phyloP scores from a whole-genome alignment of 2,113 vertebrate species.

The Stigmatopora nigra region DNA sequence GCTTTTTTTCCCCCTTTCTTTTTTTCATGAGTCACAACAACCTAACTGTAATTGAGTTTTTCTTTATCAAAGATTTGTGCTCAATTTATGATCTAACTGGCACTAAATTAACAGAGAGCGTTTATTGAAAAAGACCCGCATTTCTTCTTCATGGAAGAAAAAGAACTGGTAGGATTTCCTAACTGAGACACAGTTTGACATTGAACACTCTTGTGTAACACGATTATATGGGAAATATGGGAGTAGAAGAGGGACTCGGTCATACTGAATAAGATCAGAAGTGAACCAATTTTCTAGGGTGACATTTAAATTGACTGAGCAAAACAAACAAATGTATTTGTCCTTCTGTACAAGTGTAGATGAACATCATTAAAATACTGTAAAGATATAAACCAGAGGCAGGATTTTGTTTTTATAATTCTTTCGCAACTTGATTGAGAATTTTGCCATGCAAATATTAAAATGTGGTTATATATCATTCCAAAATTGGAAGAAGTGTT shows the following conservation, averaged over 20 bases:
- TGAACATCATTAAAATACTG: not conserved
- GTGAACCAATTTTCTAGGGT: not conserved
- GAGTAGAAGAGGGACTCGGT: not conserved
- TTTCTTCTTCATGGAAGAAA: not conserved
- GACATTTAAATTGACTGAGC: not conserved
- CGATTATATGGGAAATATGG: not conserved
- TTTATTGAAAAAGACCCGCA: not conserved
- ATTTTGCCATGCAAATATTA: not conserved
- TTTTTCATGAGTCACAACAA: no score
- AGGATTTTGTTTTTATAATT: not conserved
- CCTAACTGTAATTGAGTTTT: not conserved
- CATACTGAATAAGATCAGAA: not conserved
- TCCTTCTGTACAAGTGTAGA: not conserved
- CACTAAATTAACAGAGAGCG: not conserved
- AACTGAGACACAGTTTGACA: not conserved
- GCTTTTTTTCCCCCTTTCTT: no score
- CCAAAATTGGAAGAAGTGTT: not conserved
- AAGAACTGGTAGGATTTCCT: not conserved
- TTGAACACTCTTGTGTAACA: not conserved
- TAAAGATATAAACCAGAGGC: not conserved
- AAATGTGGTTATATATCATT: no score
- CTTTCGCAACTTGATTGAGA: not conserved
- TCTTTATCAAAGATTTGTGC: not conserved
- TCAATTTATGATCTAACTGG: not conserved
- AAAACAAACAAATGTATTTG: not conserved